phyloP scores from a whole-genome alignment of 2,888 invertebrate species.

The Pollenia angustigena region DNA sequence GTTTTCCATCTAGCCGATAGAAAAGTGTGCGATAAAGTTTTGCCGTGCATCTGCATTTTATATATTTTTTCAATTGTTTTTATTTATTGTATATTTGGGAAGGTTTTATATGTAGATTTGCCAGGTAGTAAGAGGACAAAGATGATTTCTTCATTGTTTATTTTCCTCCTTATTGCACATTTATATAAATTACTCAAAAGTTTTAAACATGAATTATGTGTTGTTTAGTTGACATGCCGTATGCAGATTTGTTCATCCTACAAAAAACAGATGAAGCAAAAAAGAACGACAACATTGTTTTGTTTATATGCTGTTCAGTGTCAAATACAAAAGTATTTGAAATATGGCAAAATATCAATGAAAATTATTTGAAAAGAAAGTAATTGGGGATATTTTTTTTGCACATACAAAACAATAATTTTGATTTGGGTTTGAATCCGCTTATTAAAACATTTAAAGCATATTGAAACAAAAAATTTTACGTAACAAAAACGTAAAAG shows the following conservation, averaged over 20 bases:
- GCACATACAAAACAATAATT: too few species aligned
- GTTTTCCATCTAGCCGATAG: background rate
- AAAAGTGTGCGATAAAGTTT: constrained; percentile 23
- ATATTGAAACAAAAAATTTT: background rate
- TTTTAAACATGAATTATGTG: constrained; percentile 69
- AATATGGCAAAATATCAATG: constrained; percentile 1
- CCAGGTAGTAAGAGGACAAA: constrained; percentile 31
- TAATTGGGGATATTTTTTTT: too few species aligned
- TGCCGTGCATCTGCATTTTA: constrained; percentile 46
- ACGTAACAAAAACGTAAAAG: too few species aligned
- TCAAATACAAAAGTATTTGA: constrained; percentile 43
- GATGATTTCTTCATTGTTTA: constrained; percentile 34
- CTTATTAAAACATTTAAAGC: background rate
- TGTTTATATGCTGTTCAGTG: constrained; percentile 49
- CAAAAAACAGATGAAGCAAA: constrained; percentile 7
- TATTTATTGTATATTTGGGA: background rate
- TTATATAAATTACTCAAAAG: constrained; percentile 71
- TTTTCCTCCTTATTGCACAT: constrained; percentile 45
- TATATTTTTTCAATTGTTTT: constrained; percentile 3
- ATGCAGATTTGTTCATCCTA: constrained; percentile 55
- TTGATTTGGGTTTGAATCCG: too few species aligned
- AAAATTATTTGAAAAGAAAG: background rate
- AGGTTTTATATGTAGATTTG: background rate
- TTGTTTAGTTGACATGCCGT: constrained; percentile 60
- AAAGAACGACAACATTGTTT: constrained; percentile 28